Evolutionary conservation across 2,797 vertebrate genomes (phyloP).

Genomic region (Crenichthys baileyi): DNA sequence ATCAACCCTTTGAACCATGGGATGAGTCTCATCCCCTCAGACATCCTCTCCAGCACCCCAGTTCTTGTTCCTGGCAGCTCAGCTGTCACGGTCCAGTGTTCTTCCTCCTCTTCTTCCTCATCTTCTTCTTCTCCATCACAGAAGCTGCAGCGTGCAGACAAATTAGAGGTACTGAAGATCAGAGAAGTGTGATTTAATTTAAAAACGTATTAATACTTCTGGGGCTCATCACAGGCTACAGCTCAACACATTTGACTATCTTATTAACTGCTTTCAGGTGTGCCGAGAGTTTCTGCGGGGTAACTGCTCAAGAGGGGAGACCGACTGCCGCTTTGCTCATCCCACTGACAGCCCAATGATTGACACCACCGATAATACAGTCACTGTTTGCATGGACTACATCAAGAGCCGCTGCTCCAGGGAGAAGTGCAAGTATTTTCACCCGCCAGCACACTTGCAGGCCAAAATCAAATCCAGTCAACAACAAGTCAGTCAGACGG

Average conservation of each 20-base stretch:
- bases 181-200: slow-evolving; percentile 2
- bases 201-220: not conserved
- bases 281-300: slow-evolving; percentile 99
- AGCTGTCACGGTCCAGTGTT: slow-evolving; percentile 88
- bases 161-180: slow-evolving; percentile 90
- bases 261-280: slow-evolving; percentile 80
- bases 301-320: slow-evolving; percentile 98
- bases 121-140: slow-evolving; percentile 91
- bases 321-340: slow-evolving; percentile 98
- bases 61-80: slow-evolving; percentile 93
- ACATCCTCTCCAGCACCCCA: slow-evolving; percentile 89
- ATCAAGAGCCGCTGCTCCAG: slow-evolving; percentile 99
- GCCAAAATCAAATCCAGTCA: slow-evolving; percentile 99
- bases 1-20: slow-evolving; percentile 91
- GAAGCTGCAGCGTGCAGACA: slow-evolving; percentile 98
- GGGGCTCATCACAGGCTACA: slow-evolving; percentile 2
- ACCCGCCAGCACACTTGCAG: slow-evolving; percentile 99
- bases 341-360: slow-evolving; percentile 99
- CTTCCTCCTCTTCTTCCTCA: slow-evolving; percentile 87
- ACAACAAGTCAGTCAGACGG: slow-evolving; percentile 95
- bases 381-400: slow-evolving; percentile 99
- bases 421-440: slow-evolving; percentile 99
- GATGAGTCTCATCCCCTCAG: slow-evolving; percentile 94
- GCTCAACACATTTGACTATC: not conserved
- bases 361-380: slow-evolving; percentile 97